Percentiles rank a stretch among this genome's conserved stretches.
Evolutionary conservation across 1,140 invertebrate genomes (phyloP).

Genomic region (Chrysoperla carnea): DNA sequence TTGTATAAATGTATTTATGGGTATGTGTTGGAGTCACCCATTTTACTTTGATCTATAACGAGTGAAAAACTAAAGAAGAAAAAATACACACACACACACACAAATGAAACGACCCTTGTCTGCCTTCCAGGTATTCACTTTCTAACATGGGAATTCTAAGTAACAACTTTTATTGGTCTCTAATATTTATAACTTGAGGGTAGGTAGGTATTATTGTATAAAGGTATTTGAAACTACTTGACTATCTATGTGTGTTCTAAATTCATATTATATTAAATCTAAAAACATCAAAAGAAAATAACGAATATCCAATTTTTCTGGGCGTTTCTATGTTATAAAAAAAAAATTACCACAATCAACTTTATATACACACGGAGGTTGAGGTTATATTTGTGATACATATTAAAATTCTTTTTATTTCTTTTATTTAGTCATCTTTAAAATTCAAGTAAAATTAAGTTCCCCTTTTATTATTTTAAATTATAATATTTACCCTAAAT

Average conservation of each 20-base stretch:
- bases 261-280: background rate
- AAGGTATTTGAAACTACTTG: background rate
- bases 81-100: no score
- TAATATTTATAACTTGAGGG: constrained; percentile 20
- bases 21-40: no score
- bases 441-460: background rate
- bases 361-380: background rate
- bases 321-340: background rate
- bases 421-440: background rate
- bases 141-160: constrained; percentile 14
- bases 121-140: no score
- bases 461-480: background rate
- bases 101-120: no score
- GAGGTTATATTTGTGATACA: background rate
- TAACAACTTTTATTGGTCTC: constrained; percentile 24
- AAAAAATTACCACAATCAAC: background rate
- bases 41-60: no score
- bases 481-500: background rate
- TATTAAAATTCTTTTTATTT: background rate
- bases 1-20: no score
- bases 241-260: background rate
- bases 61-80: no score
- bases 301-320: background rate
- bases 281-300: background rate
- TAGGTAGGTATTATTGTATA: background rate